phyloP scores from a whole-genome alignment of 2,888 invertebrate genomes.

The Muschampia plurimacula region DNA sequence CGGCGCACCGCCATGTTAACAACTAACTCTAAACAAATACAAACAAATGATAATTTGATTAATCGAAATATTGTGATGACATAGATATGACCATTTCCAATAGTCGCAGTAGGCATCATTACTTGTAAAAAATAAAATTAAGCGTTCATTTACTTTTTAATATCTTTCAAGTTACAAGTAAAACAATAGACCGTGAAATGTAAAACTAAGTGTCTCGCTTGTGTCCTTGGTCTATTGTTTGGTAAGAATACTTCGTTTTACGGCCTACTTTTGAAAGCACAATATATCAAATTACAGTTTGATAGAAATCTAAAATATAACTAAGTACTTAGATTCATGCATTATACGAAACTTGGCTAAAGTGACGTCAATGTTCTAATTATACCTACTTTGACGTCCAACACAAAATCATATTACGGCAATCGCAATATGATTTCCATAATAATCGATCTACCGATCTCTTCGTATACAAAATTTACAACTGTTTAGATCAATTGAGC shows the following conservation, averaged over 20 bases:
- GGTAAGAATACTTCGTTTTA: not conserved
- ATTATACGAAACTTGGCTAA: not conserved
- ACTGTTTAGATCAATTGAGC: too few species aligned
- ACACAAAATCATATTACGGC: too few species aligned
- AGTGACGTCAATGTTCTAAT: too few species aligned
- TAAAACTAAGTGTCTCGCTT: not conserved
- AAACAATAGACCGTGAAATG: not conserved
- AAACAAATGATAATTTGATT: too few species aligned
- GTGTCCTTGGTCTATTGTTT: not conserved
- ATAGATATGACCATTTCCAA: too few species aligned
- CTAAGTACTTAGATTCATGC: not conserved
- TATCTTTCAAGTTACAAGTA: constrained; percentile 3
- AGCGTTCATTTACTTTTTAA: not conserved
- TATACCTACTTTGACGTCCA: too few species aligned
- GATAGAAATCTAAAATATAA: not conserved
- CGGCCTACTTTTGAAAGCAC: not conserved
- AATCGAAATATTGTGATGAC: too few species aligned
- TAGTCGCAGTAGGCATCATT: too few species aligned
- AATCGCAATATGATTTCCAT: not conserved
- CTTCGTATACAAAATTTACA: too few species aligned
- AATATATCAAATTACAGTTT: not conserved
- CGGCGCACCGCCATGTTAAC: too few species aligned
- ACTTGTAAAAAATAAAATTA: too few species aligned
- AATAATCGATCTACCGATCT: not conserved
- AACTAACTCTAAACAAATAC: too few species aligned